A percentile compares a stretch with the other conserved stretches of the same genome.
Evolutionary conservation across 2,888 invertebrate genomes (phyloP).

Genomic region (Aelia acuminata): DNA sequence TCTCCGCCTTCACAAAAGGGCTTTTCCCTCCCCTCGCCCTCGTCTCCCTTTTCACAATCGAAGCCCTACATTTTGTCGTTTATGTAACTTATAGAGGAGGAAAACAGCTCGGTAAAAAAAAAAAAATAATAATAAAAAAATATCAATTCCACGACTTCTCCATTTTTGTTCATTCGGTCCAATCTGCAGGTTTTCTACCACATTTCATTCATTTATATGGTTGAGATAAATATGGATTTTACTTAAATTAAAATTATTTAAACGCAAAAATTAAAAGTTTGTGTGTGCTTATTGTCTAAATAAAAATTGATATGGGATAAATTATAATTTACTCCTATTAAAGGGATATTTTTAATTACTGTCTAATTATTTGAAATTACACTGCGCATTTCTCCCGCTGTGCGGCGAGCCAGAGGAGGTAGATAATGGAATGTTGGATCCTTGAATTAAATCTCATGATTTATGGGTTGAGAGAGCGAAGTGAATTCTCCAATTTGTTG

Average conservation of each 20-base stretch:
- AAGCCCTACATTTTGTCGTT: conserved; percentile 10
- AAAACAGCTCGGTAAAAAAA: background rate
- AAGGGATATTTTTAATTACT: background rate
- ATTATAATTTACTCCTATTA: background rate
- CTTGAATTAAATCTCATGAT: background rate
- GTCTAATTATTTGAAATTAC: background rate
- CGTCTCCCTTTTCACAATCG: background rate
- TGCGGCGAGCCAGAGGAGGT: background rate
- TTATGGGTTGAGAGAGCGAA: background rate
- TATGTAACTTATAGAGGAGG: background rate
- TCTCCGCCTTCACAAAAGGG: background rate
- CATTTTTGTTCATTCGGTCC: background rate
- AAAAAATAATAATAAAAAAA: no score
- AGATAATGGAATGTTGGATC: background rate
- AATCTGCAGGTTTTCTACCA: no score
- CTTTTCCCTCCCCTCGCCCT: background rate
- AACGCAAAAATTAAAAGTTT: no score
- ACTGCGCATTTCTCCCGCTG: background rate
- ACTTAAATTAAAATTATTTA: no score
- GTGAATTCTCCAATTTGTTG: background rate
- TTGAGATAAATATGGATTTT: no score
- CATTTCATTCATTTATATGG: no score
- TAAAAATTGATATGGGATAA: no score
- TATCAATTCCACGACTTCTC: background rate
- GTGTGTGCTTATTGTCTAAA: no score